phyloP scores from a whole-genome alignment of 1,140 invertebrate species.

The Riptortus pedestris region DNA sequence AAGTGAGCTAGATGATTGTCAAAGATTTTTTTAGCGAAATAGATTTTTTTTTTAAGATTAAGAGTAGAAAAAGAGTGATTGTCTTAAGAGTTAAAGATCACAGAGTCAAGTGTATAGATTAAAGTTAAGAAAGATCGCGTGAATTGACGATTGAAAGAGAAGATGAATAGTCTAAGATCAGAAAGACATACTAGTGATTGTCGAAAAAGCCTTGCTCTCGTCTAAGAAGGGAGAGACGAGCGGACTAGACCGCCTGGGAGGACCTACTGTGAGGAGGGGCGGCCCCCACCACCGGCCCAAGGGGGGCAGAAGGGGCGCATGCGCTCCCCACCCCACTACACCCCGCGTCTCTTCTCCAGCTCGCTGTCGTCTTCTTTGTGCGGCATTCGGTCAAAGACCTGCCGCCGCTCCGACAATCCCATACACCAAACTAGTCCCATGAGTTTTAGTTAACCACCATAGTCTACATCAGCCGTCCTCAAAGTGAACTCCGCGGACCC shows the following conservation, averaged over 20 bases:
- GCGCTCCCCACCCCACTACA: neutral
- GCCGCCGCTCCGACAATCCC: too few species aligned
- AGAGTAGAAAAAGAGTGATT: slow-evolving; percentile 18
- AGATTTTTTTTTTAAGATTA: slow-evolving; percentile 4
- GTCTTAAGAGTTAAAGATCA: slow-evolving; percentile 16
- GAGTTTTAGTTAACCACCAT: neutral
- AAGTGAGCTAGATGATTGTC: slow-evolving; percentile 17
- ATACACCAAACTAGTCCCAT: neutral
- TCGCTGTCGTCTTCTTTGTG: too few species aligned
- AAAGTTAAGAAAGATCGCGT: slow-evolving; percentile 8
- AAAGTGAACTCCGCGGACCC: neutral
- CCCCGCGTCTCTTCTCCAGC: neutral
- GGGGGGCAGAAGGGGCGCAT: neutral
- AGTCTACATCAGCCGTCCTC: neutral
- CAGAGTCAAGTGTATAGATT: slow-evolving; percentile 1
- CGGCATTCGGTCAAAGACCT: too few species aligned
- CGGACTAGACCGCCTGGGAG: slow-evolving; percentile 9
- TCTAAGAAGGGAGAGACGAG: neutral
- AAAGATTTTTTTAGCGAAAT: slow-evolving; percentile 5
- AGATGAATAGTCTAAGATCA: neutral
- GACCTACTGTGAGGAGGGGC: slow-evolving; percentile 1
- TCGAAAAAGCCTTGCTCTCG: neutral
- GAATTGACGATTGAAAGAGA: neutral
- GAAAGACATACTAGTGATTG: slow-evolving; percentile 17
- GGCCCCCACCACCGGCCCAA: neutral